Conservation (phyloP, 23 tunicate genomes). For the Diplosoma virens region DNA sequence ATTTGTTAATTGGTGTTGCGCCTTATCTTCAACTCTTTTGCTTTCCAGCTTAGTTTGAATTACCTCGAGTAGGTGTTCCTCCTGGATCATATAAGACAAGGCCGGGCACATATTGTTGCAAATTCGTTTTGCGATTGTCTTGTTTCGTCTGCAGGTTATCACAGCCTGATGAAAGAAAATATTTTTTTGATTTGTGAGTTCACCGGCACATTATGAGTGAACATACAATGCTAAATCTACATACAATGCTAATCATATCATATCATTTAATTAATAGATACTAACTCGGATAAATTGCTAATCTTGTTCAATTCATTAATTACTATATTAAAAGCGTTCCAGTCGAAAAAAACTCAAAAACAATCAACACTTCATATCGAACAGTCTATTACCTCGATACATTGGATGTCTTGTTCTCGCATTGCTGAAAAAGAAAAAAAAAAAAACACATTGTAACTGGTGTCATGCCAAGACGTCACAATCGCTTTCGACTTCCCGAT, state of each 20-base stretch:
- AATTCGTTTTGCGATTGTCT: too few species aligned
- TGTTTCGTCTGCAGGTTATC: too few species aligned
- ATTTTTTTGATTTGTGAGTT: neutral
- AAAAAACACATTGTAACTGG: neutral
- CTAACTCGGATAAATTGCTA: too few species aligned
- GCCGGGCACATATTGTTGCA: slow-evolving; percentile 28
- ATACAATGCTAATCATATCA: neutral
- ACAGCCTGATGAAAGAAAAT: neutral
- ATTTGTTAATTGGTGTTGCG: too few species aligned
- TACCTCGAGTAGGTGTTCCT: slow-evolving; percentile 22
- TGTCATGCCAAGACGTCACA: too few species aligned
- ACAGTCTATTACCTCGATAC: slow-evolving; percentile 31
- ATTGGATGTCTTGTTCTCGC: slow-evolving; percentile 23
- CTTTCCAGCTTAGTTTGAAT: neutral
- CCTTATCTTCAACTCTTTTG: neutral
- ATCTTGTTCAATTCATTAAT: neutral
- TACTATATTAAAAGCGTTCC: neutral
- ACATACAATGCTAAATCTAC: too few species aligned
- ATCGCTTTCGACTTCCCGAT: too few species aligned
- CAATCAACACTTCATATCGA: neutral
- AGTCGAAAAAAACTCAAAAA: neutral
- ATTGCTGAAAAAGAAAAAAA: slow-evolving; percentile 30
- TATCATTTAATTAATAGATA: neutral
- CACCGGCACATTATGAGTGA: too few species aligned
- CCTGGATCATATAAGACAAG: slow-evolving; percentile 9